Base-by-base conservation (phyloP, 2,888 invertebrate species). In the Dilophus febrilis region DNA sequence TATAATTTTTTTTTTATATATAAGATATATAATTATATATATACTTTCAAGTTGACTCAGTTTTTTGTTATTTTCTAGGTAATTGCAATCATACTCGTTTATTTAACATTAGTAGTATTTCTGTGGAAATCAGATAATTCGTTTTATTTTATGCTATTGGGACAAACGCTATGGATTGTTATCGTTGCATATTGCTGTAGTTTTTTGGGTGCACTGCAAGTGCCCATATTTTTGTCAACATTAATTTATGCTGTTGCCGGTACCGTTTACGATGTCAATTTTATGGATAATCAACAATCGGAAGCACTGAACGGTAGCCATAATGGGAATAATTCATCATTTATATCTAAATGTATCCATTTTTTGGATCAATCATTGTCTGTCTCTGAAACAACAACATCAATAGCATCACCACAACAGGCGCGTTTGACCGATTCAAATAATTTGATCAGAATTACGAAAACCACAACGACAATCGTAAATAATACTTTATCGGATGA, bases 61-160 rank as follows among this genome's bases (percentile, higher is more conserved):
- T 36, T 37, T 4, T 34, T 18, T 30, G 12, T 17, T 37, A 19
- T 51, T 48, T 71, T 68, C 17, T 64, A 85, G 85, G 68, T 85
- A 3, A 56, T 73, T 46, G 65, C 76, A 13, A 56, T 83, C 48
- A 62, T 80, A 11, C 51, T 74, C 13, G 73, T 74, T 10, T 90
- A 90, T 53, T 50, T 85, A 16, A 67, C 77, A 17, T 64, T 77
- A 35, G 70, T 88, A 2, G 71, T 74, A 46, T 64, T 81, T 38
- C 66, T 79, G 48, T 91, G 90, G 90, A 77, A 69, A 28, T 77
- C 78, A 2, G 66, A 74, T 44, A 75, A 78, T 44, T 73, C 75
- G 14, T 61, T 63, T 6, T 62, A 69, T 40, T 79, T 84, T 53
- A 72, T 77, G 31, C 67, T 75, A 37, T 71, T 74, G 10, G 77